Percentiles rank a stretch among this genome's conserved stretches.
These are phyloP conservation scores for Drosophila arizonae DNA, from an alignment of 1,140 invertebrate genomes.

Conservation along the genomic window DNA sequence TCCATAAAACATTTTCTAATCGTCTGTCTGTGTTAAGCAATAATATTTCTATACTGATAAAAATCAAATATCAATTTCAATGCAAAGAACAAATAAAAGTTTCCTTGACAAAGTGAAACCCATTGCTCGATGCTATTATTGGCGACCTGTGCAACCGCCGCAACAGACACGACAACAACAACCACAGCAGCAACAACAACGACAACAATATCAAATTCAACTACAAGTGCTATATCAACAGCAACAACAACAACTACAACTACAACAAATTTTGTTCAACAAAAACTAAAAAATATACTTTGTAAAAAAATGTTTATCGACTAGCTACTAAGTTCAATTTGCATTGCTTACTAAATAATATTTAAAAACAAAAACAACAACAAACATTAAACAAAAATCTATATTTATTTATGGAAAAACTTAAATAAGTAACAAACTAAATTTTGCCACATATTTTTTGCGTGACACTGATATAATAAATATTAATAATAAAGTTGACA, in stretches of 20 bases:
- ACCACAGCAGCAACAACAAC: slow-evolving; percentile 19
- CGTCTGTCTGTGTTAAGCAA: slow-evolving; percentile 20
- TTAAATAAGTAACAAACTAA: slow-evolving; percentile 47
- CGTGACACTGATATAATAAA: slow-evolving; percentile 46
- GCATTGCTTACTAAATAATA: slow-evolving; percentile 65
- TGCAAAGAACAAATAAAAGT: slow-evolving; percentile 27
- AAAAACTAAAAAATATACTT: slow-evolving; percentile 32
- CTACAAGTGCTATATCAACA: slow-evolving; percentile 12
- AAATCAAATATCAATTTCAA: slow-evolving; percentile 14
- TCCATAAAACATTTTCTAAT: slow-evolving; percentile 10
- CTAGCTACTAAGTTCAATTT: slow-evolving; percentile 56
- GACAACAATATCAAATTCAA: slow-evolving; percentile 26
- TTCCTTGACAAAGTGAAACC: slow-evolving; percentile 56
- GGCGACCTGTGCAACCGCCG: slow-evolving; percentile 47
- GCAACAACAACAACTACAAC: slow-evolving; percentile 31
- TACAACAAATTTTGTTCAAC: slow-evolving; percentile 48
- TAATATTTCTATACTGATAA: slow-evolving; percentile 36
- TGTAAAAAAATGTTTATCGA: slow-evolving; percentile 29
- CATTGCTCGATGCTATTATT: slow-evolving; percentile 57
- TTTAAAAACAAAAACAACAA: slow-evolving; percentile 30
- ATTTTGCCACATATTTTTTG: slow-evolving; percentile 73
- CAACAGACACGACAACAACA: slow-evolving; percentile 17
- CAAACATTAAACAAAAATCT: slow-evolving; percentile 33
- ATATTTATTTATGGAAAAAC: slow-evolving; percentile 52
- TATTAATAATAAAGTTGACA: slow-evolving; percentile 68